Evolutionary conservation across 2,888 invertebrate species (phyloP), one percentile per base, ranked within the genome.

Genomic region (Lypha dubia): DNA sequence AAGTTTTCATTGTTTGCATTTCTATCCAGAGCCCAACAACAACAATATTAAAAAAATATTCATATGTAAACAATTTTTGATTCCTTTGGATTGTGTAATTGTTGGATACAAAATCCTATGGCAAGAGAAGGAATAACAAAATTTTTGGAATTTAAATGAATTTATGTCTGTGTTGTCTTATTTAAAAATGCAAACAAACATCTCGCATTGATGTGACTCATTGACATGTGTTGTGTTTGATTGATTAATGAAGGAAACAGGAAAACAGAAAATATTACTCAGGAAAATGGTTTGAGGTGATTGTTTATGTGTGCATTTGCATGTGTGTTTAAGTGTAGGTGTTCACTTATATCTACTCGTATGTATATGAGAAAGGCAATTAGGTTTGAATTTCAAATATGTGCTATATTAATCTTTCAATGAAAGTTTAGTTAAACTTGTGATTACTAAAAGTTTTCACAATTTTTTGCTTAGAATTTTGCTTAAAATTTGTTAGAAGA

Each of bases 181-280:
- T 73, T 83, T 85, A 83, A 86, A 83, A 79, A 74, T 76, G 65
- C 81, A 86, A 76, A 74, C 81, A 82, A 60, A 70, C 70, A 65
- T 63, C 28, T 73, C 56, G 65, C 56, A 79, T 65, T 73, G 73
- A 58, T 79, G 73, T 80, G 85, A 83, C 82, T 86, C 82, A 81
- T 81, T 86, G 87, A 85, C 87, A 87, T 85, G 81, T 86, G 86
- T 82, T 87, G 87, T 86, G 20, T 79, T 60, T 83, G 79, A 82
- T 76, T 79, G 75, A 79, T 74, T 67, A 79, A 76, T 79, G 58
- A 70, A 53, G 46, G 32, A 49, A 82, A 41, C 46, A 49, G 76
- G 38, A 24, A 49, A 62, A 68, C 28, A 70, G 4, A 1, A 71
- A 70, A 51, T 62, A 17, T 60, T 51, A n/a, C 15, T 51, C 17